Evolutionary conservation across 2,797 vertebrate genomes (phyloP).

Genomic region (Diglossa cyanea): DNA sequence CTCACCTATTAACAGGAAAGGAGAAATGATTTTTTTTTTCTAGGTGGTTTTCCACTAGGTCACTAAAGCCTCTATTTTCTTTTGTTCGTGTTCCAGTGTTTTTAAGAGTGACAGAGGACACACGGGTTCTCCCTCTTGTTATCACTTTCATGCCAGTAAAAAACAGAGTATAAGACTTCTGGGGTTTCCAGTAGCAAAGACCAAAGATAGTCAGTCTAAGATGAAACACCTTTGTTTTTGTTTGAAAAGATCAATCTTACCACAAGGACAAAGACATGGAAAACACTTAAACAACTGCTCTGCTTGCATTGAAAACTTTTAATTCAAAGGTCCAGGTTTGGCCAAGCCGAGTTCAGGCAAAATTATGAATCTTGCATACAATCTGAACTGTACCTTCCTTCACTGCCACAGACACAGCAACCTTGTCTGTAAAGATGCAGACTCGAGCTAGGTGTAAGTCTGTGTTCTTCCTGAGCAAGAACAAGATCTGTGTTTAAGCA

Average conservation of each 20-base stretch:
- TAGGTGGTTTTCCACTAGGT: neutral
- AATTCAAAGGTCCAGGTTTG: neutral
- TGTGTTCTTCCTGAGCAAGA: neutral
- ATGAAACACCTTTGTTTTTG: neutral
- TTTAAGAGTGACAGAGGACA: neutral
- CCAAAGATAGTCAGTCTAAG: neutral
- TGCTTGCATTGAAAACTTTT: neutral
- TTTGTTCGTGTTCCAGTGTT: neutral
- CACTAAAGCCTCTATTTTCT: neutral
- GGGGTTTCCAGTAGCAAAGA: slow-evolving; percentile 6
- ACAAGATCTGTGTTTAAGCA: neutral
- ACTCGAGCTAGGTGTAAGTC: neutral
- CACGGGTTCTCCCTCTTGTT: neutral
- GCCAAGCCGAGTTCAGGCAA: neutral
- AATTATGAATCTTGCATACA: neutral
- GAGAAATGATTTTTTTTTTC: neutral
- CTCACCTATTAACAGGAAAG: neutral
- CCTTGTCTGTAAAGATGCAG: neutral
- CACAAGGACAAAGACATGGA: neutral
- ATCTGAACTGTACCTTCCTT: neutral
- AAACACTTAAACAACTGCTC: neutral
- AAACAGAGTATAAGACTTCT: neutral
- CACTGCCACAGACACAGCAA: neutral
- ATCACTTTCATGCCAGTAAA: neutral
- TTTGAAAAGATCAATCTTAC: slow-evolving; percentile 10